Evolutionary conservation across 1,140 invertebrate species (phyloP).

Genomic region (Chlorops oryzae): DNA sequence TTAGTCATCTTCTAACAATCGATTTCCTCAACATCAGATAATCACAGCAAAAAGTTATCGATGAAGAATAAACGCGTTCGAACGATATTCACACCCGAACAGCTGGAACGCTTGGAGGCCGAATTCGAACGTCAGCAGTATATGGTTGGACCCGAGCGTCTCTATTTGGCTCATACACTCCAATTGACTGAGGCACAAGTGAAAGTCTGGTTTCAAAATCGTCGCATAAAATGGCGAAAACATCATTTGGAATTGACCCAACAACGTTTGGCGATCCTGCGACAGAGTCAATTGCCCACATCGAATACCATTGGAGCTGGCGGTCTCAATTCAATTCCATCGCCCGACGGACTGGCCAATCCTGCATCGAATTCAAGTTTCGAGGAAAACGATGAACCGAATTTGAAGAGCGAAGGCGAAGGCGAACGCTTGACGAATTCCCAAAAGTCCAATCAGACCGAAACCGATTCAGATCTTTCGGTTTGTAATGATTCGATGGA

Average conservation of each 20-base stretch:
- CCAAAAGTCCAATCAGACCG: too few species aligned
- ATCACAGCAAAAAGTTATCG: constrained; percentile 33
- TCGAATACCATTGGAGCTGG: constrained; percentile 1
- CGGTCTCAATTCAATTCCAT: constrained; percentile 1
- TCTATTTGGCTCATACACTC: constrained; percentile 81
- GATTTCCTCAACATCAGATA: constrained; percentile 7
- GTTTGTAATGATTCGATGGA: constrained; percentile 42
- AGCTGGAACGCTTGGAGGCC: constrained; percentile 81
- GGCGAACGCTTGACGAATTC: too few species aligned
- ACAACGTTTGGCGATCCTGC: constrained; percentile 71
- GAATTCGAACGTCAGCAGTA: constrained; percentile 93
- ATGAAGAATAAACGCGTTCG: constrained; percentile 69
- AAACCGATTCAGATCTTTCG: constrained; percentile 41
- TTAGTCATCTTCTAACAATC: too few species aligned
- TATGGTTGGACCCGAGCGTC: constrained; percentile 85
- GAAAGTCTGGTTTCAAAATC: constrained; percentile 97
- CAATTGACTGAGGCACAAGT: constrained; percentile 90
- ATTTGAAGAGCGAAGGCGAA: not conserved
- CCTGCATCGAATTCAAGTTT: constrained; percentile 9
- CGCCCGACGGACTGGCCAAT: constrained; percentile 16
- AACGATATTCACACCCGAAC: constrained; percentile 92
- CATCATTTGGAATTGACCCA: constrained; percentile 87
- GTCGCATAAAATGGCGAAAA: constrained; percentile 93
- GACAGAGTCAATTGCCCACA: constrained; percentile 52
- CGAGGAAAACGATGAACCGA: not conserved